Evolutionary conservation across 2,888 invertebrate genomes (phyloP).

Genomic region (Busseola fusca): DNA sequence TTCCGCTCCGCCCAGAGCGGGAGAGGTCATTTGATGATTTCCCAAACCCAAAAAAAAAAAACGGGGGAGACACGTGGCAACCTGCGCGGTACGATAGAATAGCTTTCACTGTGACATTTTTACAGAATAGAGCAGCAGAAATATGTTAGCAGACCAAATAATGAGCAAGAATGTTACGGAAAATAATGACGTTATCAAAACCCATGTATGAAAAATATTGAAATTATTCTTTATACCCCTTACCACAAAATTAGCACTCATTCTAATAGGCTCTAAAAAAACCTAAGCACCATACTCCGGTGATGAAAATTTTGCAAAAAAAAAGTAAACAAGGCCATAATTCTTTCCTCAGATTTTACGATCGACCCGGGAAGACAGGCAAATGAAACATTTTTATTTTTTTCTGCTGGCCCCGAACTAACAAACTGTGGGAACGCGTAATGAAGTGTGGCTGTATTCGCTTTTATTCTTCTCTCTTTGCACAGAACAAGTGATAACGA

Average conservation of each 20-base stretch:
- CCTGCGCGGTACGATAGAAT: no score
- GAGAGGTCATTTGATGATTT: no score
- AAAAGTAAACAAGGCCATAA: constrained; percentile 54
- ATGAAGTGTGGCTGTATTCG: constrained; percentile 43
- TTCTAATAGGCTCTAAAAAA: constrained; percentile 35
- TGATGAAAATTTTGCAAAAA: constrained; percentile 49
- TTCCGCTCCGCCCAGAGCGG: no score
- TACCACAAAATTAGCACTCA: constrained; percentile 38
- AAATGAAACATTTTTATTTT: constrained; percentile 57
- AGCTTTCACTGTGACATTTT: no score
- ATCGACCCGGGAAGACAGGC: constrained; percentile 46
- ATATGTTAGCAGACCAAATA: not conserved
- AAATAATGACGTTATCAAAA: not conserved
- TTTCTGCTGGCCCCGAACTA: constrained; percentile 45
- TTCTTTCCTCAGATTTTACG: constrained; percentile 61
- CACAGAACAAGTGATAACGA: not conserved
- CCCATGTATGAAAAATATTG: not conserved
- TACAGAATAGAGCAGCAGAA: no score
- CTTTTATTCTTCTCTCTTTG: constrained; percentile 34
- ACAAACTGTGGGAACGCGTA: constrained; percentile 55
- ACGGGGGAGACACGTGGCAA: no score
- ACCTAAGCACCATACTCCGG: constrained; percentile 26
- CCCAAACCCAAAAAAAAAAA: no score
- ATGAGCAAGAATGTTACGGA: not conserved
- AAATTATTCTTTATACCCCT: not conserved